Conservation (phyloP, 1,140 invertebrate species). For the Drosophila oshimai region DNA sequence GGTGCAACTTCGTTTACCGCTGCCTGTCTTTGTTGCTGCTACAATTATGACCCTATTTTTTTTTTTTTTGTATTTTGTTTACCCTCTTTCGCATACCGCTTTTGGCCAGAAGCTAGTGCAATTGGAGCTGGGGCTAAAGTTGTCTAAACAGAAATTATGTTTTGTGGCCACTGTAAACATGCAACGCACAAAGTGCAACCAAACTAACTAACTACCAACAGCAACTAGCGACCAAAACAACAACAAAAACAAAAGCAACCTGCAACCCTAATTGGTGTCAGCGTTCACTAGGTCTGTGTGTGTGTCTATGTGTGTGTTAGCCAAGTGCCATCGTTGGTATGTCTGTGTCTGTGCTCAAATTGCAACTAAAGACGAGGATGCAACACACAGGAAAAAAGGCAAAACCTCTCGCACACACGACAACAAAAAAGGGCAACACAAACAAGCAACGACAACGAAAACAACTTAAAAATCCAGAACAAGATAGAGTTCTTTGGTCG, state of each 20-base stretch:
- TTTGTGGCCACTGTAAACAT: constrained; percentile 78
- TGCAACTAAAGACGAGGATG: constrained; percentile 65
- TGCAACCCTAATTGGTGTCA: constrained; percentile 74
- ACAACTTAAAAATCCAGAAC: constrained; percentile 80
- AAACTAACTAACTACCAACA: constrained; percentile 51
- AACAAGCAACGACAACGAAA: constrained; percentile 75
- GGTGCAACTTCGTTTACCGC: constrained; percentile 29
- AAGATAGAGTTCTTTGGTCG: not conserved
- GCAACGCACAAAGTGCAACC: constrained; percentile 64
- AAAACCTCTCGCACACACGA: constrained; percentile 15
- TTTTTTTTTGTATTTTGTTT: not conserved
- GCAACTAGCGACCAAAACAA: constrained; percentile 30
- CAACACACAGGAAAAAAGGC: constrained; percentile 26
- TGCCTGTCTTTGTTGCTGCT: constrained; percentile 28
- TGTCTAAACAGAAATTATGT: constrained; percentile 79
- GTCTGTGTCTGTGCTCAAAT: constrained; percentile 52
- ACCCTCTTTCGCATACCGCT: not conserved
- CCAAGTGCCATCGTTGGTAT: constrained; percentile 9
- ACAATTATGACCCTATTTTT: constrained; percentile 63
- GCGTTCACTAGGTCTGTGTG: constrained; percentile 53
- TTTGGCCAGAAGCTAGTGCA: constrained; percentile 16
- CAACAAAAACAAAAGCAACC: not conserved
- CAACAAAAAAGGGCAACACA: constrained; percentile 57
- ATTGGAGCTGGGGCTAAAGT: constrained; percentile 42
- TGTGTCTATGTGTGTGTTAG: not conserved